A percentile compares a stretch with the other conserved stretches of the same genome.
Evolutionary conservation across 92 coral and sea anemone species (phyloP).

Genomic region (Siderastrea radians): DNA sequence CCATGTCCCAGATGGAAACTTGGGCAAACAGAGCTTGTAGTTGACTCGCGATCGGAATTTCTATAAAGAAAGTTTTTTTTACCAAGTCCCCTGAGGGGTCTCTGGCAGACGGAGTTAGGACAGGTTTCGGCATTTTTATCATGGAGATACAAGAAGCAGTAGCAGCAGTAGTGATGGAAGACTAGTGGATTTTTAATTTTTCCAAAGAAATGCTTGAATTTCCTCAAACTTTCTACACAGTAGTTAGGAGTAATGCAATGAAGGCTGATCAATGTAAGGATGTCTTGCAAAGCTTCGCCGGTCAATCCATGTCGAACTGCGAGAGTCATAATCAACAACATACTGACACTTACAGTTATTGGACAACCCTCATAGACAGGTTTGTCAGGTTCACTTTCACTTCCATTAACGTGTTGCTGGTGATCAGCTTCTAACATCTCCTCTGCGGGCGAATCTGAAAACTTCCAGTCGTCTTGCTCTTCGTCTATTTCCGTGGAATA

Average conservation of each 20-base stretch:
- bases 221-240: background rate
- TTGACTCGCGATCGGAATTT: too few relatives aligned
- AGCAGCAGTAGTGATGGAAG: conserved; percentile 27
- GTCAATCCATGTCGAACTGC: background rate
- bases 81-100: too few relatives aligned
- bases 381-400: too few relatives aligned
- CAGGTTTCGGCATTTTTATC: too few relatives aligned
- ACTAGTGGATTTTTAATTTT: conserved; percentile 28
- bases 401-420: too few relatives aligned
- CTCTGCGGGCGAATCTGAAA: conserved; percentile 6
- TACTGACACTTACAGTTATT: too few relatives aligned
- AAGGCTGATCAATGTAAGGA: background rate
- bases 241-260: conserved; percentile 47
- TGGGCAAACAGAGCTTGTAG: too few relatives aligned
- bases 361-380: conserved; percentile 38
- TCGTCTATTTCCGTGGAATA: background rate
- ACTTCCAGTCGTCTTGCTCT: conserved; percentile 5
- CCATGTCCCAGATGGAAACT: too few relatives aligned
- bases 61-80: too few relatives aligned
- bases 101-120: too few relatives aligned
- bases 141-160: too few relatives aligned
- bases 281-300: background rate
- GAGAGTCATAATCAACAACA: too few relatives aligned
- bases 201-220: conserved; percentile 24
- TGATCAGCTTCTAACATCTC: background rate